Evolutionary conservation across 2,888 invertebrate species (phyloP), one percentile per base, ranked within the genome.

Genomic region (Luperina testacea): DNA sequence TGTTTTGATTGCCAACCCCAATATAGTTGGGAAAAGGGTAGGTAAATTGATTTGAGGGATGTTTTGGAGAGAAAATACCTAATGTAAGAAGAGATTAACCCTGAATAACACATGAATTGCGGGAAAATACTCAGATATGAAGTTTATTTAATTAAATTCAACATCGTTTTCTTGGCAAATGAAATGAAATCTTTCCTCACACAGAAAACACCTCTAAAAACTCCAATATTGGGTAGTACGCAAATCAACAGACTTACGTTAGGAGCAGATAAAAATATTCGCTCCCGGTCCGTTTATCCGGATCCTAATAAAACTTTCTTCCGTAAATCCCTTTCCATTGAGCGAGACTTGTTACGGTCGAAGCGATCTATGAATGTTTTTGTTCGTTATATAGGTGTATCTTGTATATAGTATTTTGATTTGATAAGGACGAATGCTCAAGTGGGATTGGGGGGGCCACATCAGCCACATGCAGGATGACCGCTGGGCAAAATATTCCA

Each of bases 231-330:
- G 67, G 74, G 32, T 69, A 59, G 69, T 81, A 88, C 76, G 84
- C 89, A 87, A 89, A 87, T 89, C 81, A 89, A 87, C 77, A 80
- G 72, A 84, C 72, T 81, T 81, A 78, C 11, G 48, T 68, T 78
- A 71, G 75, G 24, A 78, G 7, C 63, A 78, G 80, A 87, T 81
- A 86, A 86, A 88, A 86, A 88, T 87, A 87, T 90, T 87, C 77
- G 81, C 78, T 73, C 77, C 77, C 87, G 86, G 82, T 86, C 89
- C 89, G 88, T 91, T 91, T 91, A 91, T 87, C 84, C 70, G 74
- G 83, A 72, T 90, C 87, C 88, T 86, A 91, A 93, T 92, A 92
- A 92, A 93, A 94, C 89, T 92, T 91, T 88, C 88, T 90, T 89
- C 78, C 87, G 80, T 88, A 90, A 93, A 91, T 91, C 92, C 90